These are phyloP conservation scores for Agonopterix arenella DNA, from an alignment of 2,888 invertebrate species.

Conservation along the genomic window DNA sequence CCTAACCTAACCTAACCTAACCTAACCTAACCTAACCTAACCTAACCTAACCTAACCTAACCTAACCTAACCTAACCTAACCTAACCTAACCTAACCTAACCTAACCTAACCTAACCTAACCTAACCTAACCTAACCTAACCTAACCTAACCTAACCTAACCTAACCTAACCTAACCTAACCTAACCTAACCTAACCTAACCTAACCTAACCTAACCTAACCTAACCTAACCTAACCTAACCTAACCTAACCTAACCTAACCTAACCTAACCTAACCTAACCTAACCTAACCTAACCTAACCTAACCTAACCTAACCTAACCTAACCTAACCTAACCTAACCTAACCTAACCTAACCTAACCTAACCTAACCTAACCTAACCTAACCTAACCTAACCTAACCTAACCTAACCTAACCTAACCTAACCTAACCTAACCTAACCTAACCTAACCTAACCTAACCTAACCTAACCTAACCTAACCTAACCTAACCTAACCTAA, in stretches of 20 bases:
- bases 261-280: constrained; percentile 20
- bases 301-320: constrained; percentile 20
- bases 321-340: constrained; percentile 15
- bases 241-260: constrained; percentile 15
- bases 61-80: constrained; percentile 20
- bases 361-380: constrained; percentile 20
- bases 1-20: constrained; percentile 20
- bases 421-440: constrained; percentile 15
- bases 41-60: constrained; percentile 15
- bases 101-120: constrained; percentile 20
- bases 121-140: constrained; percentile 15
- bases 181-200: constrained; percentile 7
- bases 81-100: constrained; percentile 7
- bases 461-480: constrained; percentile 20
- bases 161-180: constrained; percentile 20
- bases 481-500: constrained; percentile 7
- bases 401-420: constrained; percentile 20
- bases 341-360: constrained; percentile 15
- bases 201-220: constrained; percentile 20
- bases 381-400: constrained; percentile 7
- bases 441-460: constrained; percentile 15
- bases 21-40: constrained; percentile 16
- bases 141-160: constrained; percentile 15
- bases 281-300: constrained; percentile 7
- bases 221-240: constrained; percentile 15